Base-by-base conservation (phyloP, 1,140 invertebrate species). In the Zaprionus lachaisei region DNA sequence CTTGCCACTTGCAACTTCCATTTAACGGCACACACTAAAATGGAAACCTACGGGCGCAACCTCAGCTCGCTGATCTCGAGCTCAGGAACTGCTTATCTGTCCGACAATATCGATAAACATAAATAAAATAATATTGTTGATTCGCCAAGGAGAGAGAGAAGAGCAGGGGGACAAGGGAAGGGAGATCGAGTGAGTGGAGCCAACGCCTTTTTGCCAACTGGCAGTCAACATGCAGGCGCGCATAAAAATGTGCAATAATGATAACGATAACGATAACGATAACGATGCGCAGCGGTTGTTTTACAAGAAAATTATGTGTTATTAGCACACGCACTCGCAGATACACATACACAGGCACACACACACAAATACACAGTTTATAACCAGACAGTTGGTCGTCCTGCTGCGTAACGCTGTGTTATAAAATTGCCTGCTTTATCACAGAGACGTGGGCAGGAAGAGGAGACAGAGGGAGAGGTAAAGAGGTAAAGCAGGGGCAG, bases 221-320 rank as follows among this genome's bases (percentile, higher is more conserved):
- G 75, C 81, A 79, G 79, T 60, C 74, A 84, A 87, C 81, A 87
- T 84, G 85, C 79, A 90, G 69, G 78, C 85, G 81, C 84, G 84
- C 85, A 89, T 89, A 90, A 90, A 90, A 85, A 90, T 71, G 57
- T 79, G 63, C 85, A 71, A 86, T 86, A 86, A 86, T 86, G 83
- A 87, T 87, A 89, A 89, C 84, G 84, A 89, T 84, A 84, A 79
- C 72, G 54, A 67, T 67, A 67, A 79, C 51, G 78, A 84, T 90
- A 89, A 90, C 85, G 85, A 89, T 82, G 81, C 85, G 79, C 85
- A 90, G 81, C 85, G 79, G 85, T 90, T 90, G 85, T 90, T 90
- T 90, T 90, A 90, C 85, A 90, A 77, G 81, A 90, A 90, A 90
- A 87, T 87, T 89, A 87, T 87, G 84, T 81, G 71, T 90, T 90